Percentiles rank a stretch among this genome's conserved stretches.
Conservation (phyloP, 1,140 invertebrate genomes). For the Pseudomyrmex cubaensis region DNA sequence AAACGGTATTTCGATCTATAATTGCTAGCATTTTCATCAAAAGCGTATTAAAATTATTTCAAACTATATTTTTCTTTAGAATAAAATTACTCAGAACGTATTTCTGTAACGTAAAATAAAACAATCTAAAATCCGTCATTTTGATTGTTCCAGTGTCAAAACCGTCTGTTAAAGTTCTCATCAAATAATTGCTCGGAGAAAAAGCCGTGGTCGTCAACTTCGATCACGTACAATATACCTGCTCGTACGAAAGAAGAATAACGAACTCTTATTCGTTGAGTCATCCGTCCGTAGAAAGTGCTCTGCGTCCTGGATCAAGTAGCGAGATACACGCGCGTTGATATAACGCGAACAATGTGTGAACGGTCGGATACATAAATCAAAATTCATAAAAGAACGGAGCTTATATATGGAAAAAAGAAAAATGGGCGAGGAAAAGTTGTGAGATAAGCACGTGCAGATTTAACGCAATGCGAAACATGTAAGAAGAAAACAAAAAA, state of each 20-base stretch:
- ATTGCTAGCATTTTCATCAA: not conserved
- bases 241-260: constrained; percentile 24
- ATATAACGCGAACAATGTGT: constrained; percentile 3
- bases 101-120: too few relatives aligned
- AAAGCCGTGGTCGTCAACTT: not conserved
- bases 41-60: too few relatives aligned
- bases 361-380: not conserved
- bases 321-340: constrained; percentile 9
- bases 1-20: not conserved
- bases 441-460: too few relatives aligned
- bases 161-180: not conserved
- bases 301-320: constrained; percentile 30
- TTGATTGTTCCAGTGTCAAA: not conserved
- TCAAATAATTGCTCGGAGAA: not conserved
- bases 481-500: too few relatives aligned
- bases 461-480: too few relatives aligned
- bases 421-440: not conserved
- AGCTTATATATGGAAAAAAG: not conserved
- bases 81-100: too few relatives aligned
- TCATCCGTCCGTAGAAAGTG: constrained; percentile 46
- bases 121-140: too few relatives aligned
- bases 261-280: constrained; percentile 45
- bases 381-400: not conserved
- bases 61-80: too few relatives aligned
- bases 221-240: constrained; percentile 9